Conservation (phyloP, 2,888 invertebrate species). For the Pinctada fucata region DNA sequence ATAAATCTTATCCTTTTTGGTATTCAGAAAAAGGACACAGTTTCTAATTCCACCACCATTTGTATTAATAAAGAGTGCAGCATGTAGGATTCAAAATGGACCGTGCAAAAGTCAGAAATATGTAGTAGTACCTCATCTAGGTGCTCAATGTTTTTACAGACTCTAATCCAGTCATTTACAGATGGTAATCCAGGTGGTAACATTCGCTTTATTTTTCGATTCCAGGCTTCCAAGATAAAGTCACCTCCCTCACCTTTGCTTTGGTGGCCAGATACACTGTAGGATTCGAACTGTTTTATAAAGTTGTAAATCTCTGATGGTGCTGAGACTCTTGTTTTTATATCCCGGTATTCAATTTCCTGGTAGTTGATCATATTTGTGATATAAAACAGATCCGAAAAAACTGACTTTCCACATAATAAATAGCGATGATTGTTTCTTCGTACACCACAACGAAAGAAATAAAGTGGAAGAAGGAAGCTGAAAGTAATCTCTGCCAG, state of each 20-base stretch:
- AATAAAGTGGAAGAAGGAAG: conserved; percentile 22
- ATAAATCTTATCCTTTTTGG: too few species aligned
- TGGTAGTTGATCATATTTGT: conserved; percentile 27
- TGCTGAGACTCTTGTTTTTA: not conserved
- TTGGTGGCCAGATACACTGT: conserved; percentile 20
- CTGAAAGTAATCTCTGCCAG: conserved; percentile 25
- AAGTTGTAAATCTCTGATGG: conserved; percentile 2
- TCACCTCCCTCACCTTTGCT: conserved; percentile 27
- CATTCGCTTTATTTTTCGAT: not conserved
- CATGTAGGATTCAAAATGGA: too few species aligned
- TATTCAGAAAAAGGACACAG: too few species aligned
- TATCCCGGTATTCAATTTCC: conserved; percentile 19
- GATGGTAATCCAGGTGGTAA: conserved; percentile 17
- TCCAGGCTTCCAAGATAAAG: conserved; percentile 28
- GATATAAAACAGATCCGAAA: conserved; percentile 26
- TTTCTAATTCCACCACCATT: too few species aligned
- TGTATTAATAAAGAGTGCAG: too few species aligned
- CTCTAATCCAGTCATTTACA: conserved; percentile 22
- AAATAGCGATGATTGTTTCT: conserved; percentile 25
- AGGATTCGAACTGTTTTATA: conserved; percentile 21
- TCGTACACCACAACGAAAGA: conserved; percentile 35
- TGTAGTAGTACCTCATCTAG: conserved; percentile 28
- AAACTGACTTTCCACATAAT: conserved; percentile 8
- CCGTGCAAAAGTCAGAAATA: too few species aligned
- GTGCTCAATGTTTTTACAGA: conserved; percentile 32